Base-by-base conservation (phyloP, 2,113 vertebrate genomes). In the Macquaria australasica region DNA sequence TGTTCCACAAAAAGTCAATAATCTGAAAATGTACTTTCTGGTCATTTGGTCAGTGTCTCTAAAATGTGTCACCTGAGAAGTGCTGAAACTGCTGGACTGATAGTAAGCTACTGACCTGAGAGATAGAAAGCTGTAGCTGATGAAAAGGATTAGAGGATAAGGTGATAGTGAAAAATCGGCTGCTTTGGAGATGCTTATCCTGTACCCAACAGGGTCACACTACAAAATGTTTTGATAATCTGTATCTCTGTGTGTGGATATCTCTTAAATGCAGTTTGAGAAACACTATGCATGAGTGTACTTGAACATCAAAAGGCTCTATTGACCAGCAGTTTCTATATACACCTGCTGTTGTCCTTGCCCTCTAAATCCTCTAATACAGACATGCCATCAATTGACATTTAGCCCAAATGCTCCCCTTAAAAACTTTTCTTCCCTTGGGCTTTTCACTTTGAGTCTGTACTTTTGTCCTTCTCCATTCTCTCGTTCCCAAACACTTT, bases 391-490 rank as follows among this genome's bases (percentile, higher is more conserved):
- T 76, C 59, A 86, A 60, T 71, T 84, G 79, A 85, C 71, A 69
- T 84, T 76, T 85, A 72, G 67, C 39, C 77, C 41, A 84, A 79
- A 80, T 70, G 16, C 56, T 64, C 55, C 55, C 43, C 34, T 15
- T 50, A 39, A 85, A 89, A 89, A 69, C 10, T 23, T 81, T 62
- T 37, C 23, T 56, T 77, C 45, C 78, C 48, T 25, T 41, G 5
- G 34, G 81, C 34, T 74, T 86, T 81, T 77, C 28, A 16, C 39
- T 80, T 67, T 48, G 14, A 16, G 50, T 64, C 37, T 79, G 79
- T 84, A 73, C 80, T 82, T 89, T 74, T 81, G 67, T 75, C 82
- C 79, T 87, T 77, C 72, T 85, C 43, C 51, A 28, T 73, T 86
- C n/a, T 84, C 25, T 66, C 4, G 1, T 79, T 84, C n/a, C 45